Percentiles rank a stretch among this genome's conserved stretches.
These are phyloP conservation scores for Dendrolimus pini DNA, from an alignment of 2,888 invertebrate genomes.

Conservation along the genomic window DNA sequence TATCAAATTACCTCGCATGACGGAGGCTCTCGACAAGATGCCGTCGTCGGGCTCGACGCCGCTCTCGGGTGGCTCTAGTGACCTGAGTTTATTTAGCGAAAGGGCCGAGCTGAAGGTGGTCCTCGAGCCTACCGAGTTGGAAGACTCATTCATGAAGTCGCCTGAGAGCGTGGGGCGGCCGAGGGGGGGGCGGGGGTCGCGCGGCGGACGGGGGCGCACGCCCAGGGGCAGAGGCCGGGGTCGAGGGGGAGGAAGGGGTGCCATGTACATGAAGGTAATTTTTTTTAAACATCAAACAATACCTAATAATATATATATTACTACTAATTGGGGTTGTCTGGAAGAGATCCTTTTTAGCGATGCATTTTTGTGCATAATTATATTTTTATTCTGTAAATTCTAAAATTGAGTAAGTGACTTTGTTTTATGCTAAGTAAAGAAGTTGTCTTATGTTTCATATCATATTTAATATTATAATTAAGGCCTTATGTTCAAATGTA, in stretches of 20 bases:
- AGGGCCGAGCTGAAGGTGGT: conserved; percentile 35
- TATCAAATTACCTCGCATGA: conserved; percentile 65
- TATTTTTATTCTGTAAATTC: no score
- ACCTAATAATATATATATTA: no score
- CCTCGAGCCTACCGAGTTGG: conserved; percentile 28
- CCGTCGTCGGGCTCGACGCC: conserved; percentile 49
- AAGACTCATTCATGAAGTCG: conserved; percentile 40
- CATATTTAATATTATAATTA: no score
- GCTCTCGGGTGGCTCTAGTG: conserved; percentile 45
- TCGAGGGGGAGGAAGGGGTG: conserved; percentile 59
- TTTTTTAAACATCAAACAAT: neutral
- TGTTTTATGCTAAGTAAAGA: no score
- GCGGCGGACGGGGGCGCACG: conserved; percentile 31
- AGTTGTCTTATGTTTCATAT: no score
- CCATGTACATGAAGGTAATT: conserved; percentile 41
- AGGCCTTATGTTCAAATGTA: no score
- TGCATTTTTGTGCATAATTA: no score
- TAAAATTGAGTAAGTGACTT: no score
- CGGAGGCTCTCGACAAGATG: conserved; percentile 63
- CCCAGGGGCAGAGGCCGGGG: conserved; percentile 50
- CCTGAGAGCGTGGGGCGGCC: conserved; percentile 29
- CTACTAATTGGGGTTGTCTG: no score
- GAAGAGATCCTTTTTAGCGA: no score
- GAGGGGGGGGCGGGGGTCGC: conserved; percentile 28
- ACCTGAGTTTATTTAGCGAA: conserved; percentile 33